Evolutionary conservation across 2,113 vertebrate genomes (phyloP).

Genomic region (Megaceryle torquata): DNA sequence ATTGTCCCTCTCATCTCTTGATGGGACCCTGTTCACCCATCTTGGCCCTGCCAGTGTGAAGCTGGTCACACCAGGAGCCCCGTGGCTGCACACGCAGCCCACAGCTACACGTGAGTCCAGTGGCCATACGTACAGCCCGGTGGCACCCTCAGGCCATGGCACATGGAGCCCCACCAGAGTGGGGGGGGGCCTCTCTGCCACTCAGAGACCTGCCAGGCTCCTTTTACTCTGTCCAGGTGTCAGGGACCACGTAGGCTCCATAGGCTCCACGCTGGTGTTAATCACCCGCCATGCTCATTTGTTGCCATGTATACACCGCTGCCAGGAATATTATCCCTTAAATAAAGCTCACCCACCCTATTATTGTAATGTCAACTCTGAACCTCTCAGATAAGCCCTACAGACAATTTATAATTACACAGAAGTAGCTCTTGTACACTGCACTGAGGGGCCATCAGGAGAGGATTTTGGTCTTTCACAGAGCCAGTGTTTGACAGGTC

Average conservation of each 20-base stretch:
- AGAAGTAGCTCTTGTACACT: background rate
- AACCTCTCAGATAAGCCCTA: constrained; percentile 40
- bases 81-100: background rate
- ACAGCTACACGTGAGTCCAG: background rate
- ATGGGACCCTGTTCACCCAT: fast-evolving
- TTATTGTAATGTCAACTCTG: constrained; percentile 41
- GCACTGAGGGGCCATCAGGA: background rate
- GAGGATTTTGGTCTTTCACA: constrained; percentile 33
- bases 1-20: fast-evolving
- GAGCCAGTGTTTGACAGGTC: constrained; percentile 32
- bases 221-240: background rate
- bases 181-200: background rate
- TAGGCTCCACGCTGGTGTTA: fast-evolving
- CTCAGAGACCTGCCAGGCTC: background rate
- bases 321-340: constrained; percentile 10
- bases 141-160: background rate
- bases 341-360: constrained; percentile 52
- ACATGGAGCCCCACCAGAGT: fast-evolving
- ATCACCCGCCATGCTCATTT: background rate
- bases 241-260: background rate
- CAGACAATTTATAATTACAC: constrained; percentile 64
- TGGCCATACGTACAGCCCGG: fast-evolving
- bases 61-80: background rate
- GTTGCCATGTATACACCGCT: background rate
- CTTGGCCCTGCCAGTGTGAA: fast-evolving